phyloP scores from a whole-genome alignment of 1,140 invertebrate genomes.

The Ephestia elutella region DNA sequence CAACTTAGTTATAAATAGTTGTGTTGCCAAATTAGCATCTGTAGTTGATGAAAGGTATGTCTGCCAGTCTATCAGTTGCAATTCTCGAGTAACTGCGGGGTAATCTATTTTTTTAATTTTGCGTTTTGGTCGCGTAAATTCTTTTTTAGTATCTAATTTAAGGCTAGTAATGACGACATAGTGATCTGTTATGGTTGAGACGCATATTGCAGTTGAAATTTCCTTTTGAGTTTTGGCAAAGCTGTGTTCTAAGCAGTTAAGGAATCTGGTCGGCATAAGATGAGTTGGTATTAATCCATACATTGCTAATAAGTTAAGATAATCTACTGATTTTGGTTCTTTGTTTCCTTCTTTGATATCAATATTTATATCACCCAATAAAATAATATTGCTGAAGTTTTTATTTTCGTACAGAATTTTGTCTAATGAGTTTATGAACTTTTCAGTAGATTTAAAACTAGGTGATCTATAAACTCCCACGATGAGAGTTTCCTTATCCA shows the following conservation, averaged over 20 bases:
- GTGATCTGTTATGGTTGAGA: constrained; percentile 11
- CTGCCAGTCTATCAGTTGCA: constrained; percentile 13
- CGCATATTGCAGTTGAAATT: constrained; percentile 11
- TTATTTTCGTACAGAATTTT: constrained; percentile 11
- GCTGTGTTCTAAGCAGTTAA: constrained; percentile 18
- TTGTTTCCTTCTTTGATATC: constrained; percentile 10
- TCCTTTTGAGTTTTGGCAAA: constrained; percentile 16
- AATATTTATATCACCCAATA: constrained; percentile 26
- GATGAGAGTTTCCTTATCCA: constrained; percentile 14
- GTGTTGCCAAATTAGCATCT: constrained; percentile 11
- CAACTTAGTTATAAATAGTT: constrained; percentile 6
- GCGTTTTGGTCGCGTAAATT: neutral
- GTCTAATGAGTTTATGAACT: constrained; percentile 22
- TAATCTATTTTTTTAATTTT: constrained; percentile 4
- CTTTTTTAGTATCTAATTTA: neutral
- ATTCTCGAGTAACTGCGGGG: constrained; percentile 1
- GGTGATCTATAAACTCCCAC: constrained; percentile 24
- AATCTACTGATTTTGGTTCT: constrained; percentile 10
- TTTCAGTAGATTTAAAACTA: constrained; percentile 11
- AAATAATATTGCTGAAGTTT: constrained; percentile 18
- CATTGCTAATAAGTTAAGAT: constrained; percentile 9
- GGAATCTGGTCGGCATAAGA: constrained; percentile 12
- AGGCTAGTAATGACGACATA: neutral
- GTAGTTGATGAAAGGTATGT: neutral
- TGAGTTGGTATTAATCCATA: constrained; percentile 15